phyloP scores from a whole-genome alignment of 2,797 vertebrate species.

The Myotis planiceps region DNA sequence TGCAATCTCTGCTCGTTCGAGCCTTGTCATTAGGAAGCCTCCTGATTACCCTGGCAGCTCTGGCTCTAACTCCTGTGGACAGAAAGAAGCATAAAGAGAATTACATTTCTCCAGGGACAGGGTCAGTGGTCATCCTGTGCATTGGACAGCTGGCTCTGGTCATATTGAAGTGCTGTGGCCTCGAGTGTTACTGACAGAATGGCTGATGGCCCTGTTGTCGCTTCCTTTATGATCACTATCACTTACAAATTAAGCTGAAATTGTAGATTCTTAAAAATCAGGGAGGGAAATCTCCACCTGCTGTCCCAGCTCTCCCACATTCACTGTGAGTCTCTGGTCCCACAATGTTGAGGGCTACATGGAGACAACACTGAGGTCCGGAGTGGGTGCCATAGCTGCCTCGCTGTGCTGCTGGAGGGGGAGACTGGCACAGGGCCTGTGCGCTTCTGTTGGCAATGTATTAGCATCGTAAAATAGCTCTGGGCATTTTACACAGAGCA shows the following conservation, averaged over 20 bases:
- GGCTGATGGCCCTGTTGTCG: slow-evolving; percentile 83
- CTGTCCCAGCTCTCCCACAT: slow-evolving; percentile 44
- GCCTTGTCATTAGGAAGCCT: slow-evolving; percentile 84
- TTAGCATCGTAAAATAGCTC: not conserved
- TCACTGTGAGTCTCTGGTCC: slow-evolving; percentile 70
- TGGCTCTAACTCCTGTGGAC: slow-evolving; percentile 82
- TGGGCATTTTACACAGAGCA: not conserved
- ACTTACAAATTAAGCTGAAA: slow-evolving; percentile 84
- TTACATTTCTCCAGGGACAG: slow-evolving; percentile 85
- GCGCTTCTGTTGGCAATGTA: not conserved
- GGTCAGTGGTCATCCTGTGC: slow-evolving; percentile 84
- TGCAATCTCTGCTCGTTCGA: slow-evolving; percentile 70
- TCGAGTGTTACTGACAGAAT: slow-evolving; percentile 81
- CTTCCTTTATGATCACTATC: slow-evolving; percentile 80
- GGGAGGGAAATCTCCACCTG: slow-evolving; percentile 46
- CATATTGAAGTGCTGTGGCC: slow-evolving; percentile 79
- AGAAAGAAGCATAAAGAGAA: slow-evolving; percentile 85
- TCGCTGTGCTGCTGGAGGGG: not conserved
- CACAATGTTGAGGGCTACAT: not conserved
- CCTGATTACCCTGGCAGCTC: slow-evolving; percentile 86
- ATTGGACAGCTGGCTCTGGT: slow-evolving; percentile 86
- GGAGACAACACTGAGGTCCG: not conserved
- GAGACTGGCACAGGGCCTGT: not conserved
- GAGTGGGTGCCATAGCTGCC: not conserved
- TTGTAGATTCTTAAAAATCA: slow-evolving; percentile 69